Base-by-base conservation (phyloP, 1,140 invertebrate genomes). In the Phymorhynchus buccinoides region DNA sequence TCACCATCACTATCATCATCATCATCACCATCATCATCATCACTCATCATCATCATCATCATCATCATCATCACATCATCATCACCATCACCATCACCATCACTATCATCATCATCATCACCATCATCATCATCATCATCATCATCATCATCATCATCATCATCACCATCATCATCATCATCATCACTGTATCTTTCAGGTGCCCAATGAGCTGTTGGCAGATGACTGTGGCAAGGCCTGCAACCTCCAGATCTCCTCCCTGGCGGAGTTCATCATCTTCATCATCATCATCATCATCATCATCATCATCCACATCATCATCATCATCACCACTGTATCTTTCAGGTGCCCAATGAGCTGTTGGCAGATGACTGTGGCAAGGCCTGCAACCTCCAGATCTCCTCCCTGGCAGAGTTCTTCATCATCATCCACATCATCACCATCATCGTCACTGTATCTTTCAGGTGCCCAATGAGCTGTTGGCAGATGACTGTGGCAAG, bases 231-330 rank as follows among this genome's bases (percentile, higher is more conserved):
- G 86, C 75, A 88, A 85, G 77, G 91, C 88, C 30, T 91, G 90
- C 86, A 93, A 91, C 88, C 89, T 93, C 42, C 92, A 94, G 89
- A 92, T 92, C 56, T 90, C 89, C 16, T 92, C 90, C 52, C 87
- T 94, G 18, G 85, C 88, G 22, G 91, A 91, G 62, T 94, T 94
- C 89, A 88, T 94, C n/a, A 90, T 90, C n/a, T 93, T 91, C 41
- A 89, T 93, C 77, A n/a, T n/a, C n/a, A n/a, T n/a, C n/a, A n/a
- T n/a, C n/a, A n/a, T n/a, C n/a, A n/a, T n/a, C n/a, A n/a, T n/a
- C n/a, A n/a, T n/a, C n/a, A n/a, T n/a, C n/a, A n/a, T n/a, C n/a
- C n/a, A n/a, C n/a, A n/a, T n/a, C n/a, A n/a, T n/a, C n/a, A n/a
- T n/a, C n/a, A n/a, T n/a, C n/a, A n/a, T n/a, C n/a, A n/a, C n/a